phyloP scores from a whole-genome alignment of 1,140 invertebrate species.

The Kradibia gibbosae region DNA sequence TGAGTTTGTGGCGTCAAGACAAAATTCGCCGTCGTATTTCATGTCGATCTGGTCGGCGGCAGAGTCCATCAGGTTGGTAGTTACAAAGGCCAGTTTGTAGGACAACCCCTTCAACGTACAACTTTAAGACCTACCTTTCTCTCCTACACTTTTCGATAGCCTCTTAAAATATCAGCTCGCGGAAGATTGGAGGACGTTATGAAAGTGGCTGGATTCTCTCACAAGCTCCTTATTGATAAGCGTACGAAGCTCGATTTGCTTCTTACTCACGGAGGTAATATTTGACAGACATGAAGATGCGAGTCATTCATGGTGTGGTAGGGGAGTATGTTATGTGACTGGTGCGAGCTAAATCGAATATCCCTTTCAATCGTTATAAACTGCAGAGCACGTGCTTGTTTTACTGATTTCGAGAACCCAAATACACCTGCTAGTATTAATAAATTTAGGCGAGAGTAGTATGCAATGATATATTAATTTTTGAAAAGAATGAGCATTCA shows the following conservation, averaged over 20 bases:
- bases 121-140: slow-evolving; percentile 45
- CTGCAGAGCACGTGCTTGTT: slow-evolving; percentile 43
- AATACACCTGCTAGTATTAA: slow-evolving; percentile 11
- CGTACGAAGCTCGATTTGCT: neutral
- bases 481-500: slow-evolving; percentile 22
- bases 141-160: neutral
- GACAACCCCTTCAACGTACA: slow-evolving; percentile 27
- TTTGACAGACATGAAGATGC: neutral
- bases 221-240: neutral
- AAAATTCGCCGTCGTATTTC: slow-evolving; percentile 58
- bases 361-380: slow-evolving; percentile 45
- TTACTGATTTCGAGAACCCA: slow-evolving; percentile 26
- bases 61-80: slow-evolving; percentile 55
- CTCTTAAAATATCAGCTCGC: slow-evolving; percentile 31
- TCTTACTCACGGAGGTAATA: neutral
- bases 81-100: slow-evolving; percentile 59
- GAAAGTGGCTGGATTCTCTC: neutral
- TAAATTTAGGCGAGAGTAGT: slow-evolving; percentile 27
- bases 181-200: neutral
- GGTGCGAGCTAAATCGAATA: slow-evolving; percentile 36
- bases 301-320: neutral
- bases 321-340: neutral
- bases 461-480: slow-evolving; percentile 45
- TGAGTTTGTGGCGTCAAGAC: slow-evolving; percentile 51
- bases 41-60: slow-evolving; percentile 50